Conservation (phyloP, 2,797 vertebrate species). For the Falco columbarius region DNA sequence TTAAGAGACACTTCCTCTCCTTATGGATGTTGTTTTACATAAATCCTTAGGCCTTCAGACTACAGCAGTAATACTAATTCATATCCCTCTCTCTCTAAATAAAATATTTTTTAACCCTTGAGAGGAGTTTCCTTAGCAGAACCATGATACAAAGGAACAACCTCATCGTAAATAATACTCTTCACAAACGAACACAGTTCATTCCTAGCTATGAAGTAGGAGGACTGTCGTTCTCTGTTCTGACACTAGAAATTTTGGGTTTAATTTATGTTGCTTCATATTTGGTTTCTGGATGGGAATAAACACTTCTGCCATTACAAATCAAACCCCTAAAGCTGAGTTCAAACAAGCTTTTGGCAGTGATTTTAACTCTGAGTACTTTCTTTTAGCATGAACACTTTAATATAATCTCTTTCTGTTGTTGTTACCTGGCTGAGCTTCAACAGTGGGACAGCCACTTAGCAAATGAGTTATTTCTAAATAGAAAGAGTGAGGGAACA, state of each 20-base stretch:
- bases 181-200: neutral
- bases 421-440: slow-evolving; percentile 20
- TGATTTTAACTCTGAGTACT: neutral
- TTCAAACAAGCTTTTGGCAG: neutral
- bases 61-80: neutral
- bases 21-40: neutral
- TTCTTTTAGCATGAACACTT: neutral
- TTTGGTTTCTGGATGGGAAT: neutral
- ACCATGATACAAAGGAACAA: neutral
- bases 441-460: slow-evolving; percentile 40
- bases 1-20: neutral
- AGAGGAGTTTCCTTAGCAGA: neutral
- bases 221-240: neutral
- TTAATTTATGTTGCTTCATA: neutral
- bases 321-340: neutral
- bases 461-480: slow-evolving; percentile 46
- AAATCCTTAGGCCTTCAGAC: neutral
- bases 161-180: neutral
- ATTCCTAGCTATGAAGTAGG: neutral
- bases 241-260: neutral
- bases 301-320: neutral
- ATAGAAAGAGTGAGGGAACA: neutral
- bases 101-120: neutral
- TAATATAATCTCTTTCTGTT: slow-evolving; percentile 10
- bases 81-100: neutral